Percentiles rank a stretch among this genome's conserved stretches.
Evolutionary conservation across 2,797 vertebrate species (phyloP).

Genomic region (Betta splendens): DNA sequence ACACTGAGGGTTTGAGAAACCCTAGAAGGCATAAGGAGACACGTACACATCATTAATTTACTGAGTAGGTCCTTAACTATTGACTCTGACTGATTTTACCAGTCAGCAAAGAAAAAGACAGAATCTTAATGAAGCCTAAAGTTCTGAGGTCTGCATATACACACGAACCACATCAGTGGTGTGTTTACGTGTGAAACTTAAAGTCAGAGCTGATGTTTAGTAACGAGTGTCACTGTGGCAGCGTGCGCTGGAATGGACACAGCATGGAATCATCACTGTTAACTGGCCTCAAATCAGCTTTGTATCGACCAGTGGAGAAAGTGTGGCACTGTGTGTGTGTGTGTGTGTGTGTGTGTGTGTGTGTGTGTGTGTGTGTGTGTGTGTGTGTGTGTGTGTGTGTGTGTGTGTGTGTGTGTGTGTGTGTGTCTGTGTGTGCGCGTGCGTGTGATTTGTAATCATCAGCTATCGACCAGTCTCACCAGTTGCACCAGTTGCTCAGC

Average conservation of each 20-base stretch:
- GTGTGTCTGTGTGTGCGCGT: too few relatives aligned
- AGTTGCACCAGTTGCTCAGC: too few relatives aligned
- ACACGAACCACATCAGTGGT: background rate
- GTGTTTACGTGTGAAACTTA: background rate
- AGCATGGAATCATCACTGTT: slow-evolving; percentile 33
- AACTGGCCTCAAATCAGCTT: slow-evolving; percentile 52
- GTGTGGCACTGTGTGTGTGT: slow-evolving; percentile 14
- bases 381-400: slow-evolving; percentile 20
- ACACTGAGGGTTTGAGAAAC: slow-evolving; percentile 1
- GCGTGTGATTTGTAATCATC: slow-evolving; percentile 31
- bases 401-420: slow-evolving; percentile 18
- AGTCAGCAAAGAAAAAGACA: too few relatives aligned
- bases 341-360: slow-evolving; percentile 17
- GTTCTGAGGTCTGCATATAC: too few relatives aligned
- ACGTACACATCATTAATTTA: too few relatives aligned
- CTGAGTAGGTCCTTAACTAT: too few relatives aligned
- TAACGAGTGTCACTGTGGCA: slow-evolving; percentile 58
- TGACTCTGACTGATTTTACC: too few relatives aligned
- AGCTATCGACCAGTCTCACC: slow-evolving; percentile 52
- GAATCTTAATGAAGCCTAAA: background rate
- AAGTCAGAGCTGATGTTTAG: slow-evolving; percentile 6
- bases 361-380: slow-evolving; percentile 6
- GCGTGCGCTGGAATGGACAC: slow-evolving; percentile 38
- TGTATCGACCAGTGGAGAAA: slow-evolving; percentile 71
- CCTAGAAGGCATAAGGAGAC: background rate